phyloP scores from a whole-genome alignment of 2,888 invertebrate species.

The Priapulus caudatus region DNA sequence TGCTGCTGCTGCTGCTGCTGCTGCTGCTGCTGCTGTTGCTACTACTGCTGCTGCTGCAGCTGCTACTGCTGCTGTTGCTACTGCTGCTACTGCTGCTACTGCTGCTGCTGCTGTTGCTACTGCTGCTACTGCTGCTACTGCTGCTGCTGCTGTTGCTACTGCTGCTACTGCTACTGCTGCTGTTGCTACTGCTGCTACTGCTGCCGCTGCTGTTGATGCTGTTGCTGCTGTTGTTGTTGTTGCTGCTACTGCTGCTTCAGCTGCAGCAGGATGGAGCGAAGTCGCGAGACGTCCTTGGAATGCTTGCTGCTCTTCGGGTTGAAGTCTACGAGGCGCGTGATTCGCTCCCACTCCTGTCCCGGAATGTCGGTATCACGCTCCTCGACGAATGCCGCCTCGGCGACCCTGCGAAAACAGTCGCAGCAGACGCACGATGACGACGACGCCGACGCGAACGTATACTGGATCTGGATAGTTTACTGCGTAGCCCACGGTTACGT shows the following conservation, averaged over 20 bases:
- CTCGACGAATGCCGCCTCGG: constrained; percentile 76
- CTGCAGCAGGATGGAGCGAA: constrained; percentile 89
- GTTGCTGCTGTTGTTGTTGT: not conserved
- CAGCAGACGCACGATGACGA: no score
- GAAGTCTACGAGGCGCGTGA: constrained; percentile 90
- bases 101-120: constrained; percentile 6
- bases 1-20: not conserved
- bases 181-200: constrained; percentile 4
- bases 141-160: constrained; percentile 6
- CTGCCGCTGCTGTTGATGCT: constrained; percentile 8
- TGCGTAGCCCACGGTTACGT: no score
- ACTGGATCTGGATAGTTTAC: not conserved
- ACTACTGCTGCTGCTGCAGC: constrained; percentile 8
- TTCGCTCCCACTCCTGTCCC: constrained; percentile 91
- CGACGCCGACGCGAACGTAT: not conserved
- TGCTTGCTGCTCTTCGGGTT: constrained; percentile 77
- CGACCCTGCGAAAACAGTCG: no score
- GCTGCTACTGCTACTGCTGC: constrained; percentile 10
- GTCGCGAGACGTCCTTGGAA: constrained; percentile 81
- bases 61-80: constrained; percentile 9
- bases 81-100: constrained; percentile 8
- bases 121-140: constrained; percentile 10
- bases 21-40: not conserved
- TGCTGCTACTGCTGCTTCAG: constrained; percentile 57
- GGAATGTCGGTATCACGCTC: constrained; percentile 61